Conservation (phyloP, 2,113 vertebrate genomes). For the Notothenia coriiceps region DNA sequence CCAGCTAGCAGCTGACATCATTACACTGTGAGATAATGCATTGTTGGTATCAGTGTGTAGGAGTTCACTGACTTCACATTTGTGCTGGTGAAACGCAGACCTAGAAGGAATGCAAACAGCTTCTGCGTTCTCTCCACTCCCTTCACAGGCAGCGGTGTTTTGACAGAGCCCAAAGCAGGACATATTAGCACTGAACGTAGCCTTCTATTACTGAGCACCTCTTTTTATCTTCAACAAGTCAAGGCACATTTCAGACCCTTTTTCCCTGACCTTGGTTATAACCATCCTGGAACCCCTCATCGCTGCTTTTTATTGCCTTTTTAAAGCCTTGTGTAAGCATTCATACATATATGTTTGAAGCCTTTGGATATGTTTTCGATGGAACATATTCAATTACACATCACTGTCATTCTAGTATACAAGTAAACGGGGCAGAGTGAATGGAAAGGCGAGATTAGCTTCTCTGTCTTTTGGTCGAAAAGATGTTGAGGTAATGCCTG, state of each 20-base stretch:
- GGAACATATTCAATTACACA: constrained; percentile 9
- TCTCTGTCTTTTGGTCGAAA: constrained; percentile 20
- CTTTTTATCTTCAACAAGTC: constrained; percentile 45
- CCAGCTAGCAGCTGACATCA: constrained; percentile 17
- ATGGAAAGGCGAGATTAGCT: constrained; percentile 10
- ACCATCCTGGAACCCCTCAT: constrained; percentile 30
- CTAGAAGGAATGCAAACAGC: constrained; percentile 62
- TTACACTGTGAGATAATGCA: constrained; percentile 25
- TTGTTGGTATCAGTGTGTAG: constrained; percentile 39
- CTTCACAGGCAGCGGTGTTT: constrained; percentile 47
- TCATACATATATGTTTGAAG: constrained; percentile 33
- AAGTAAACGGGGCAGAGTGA: constrained; percentile 20
- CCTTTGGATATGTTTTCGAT: neutral
- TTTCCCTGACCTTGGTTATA: constrained; percentile 50
- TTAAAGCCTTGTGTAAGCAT: constrained; percentile 47
- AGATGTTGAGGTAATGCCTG: constrained; percentile 40
- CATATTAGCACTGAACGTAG: constrained; percentile 41
- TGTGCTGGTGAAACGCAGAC: constrained; percentile 32
- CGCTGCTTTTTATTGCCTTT: constrained; percentile 47
- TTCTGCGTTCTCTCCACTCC: constrained; percentile 60
- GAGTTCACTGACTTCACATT: constrained; percentile 43
- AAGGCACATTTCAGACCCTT: constrained; percentile 39
- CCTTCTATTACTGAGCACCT: constrained; percentile 39
- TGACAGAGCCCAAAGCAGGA: constrained; percentile 47
- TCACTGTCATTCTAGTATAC: constrained; percentile 28